Base-by-base conservation (phyloP, 2,888 invertebrate species). In the Pyrgus malvae region DNA sequence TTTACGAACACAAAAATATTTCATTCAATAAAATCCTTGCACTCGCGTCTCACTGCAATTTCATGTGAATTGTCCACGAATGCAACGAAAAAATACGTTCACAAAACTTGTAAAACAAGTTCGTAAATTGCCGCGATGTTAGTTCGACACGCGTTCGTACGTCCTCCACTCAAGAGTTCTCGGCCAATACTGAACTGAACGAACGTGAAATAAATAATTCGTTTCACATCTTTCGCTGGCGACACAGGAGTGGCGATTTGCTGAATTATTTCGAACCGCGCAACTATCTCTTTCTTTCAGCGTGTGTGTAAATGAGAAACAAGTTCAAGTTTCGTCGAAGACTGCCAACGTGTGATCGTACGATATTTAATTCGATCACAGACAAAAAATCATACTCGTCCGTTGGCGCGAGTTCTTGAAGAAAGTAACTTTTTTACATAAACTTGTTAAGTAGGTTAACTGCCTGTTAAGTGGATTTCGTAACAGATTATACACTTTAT, bases 81-180 rank as follows among this genome's bases (percentile, higher is more conserved):
- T 45, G 53, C 37, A 45, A 23, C 44, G 53, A 53, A 38, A 53
- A 53, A 53, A 53, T 53, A 44, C 51, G 11, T 40, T 8, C 38
- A 54, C 38, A n/a, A 54, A 46, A 53, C 51, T 53, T 45, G 51
- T 45, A 12, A 8, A 29, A 45, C 51, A 19, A 45, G 57, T 56
- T 55, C 63, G 64, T 59, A 58, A 55, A 60, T 63, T 59, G 59
- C 63, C 63, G 64, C 60, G 63, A 45, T 33, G 55, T 48, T 49
- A 33, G 6, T 40, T 5, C 46, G 23, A 25, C 11, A 12, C 25
- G 7, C 29, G 12, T n/a, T 6, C 0, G 51, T 14, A 61, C 65
- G 54, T 56, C 61, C 60, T 27, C 27, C 16, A 38, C 12, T 7
- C 4, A 5, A 56, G 40, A 56, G 59, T 62, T 50, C 51, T 59